Conservation (phyloP, 2,113 vertebrate genomes). For the Lophura nycthemera region DNA sequence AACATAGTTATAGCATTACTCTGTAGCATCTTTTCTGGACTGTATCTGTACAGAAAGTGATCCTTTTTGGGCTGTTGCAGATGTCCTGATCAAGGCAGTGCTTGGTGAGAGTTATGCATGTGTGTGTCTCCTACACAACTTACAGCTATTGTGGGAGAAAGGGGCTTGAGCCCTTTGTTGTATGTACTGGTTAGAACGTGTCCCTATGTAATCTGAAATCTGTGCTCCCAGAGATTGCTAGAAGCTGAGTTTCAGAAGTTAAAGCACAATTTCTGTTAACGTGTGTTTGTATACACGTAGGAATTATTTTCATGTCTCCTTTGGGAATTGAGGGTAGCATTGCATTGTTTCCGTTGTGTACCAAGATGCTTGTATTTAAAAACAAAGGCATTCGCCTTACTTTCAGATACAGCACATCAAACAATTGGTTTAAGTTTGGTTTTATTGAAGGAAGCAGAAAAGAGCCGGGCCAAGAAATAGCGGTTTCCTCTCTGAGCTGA, state of each 20-base stretch:
- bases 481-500: not conserved
- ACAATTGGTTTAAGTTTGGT: not conserved
- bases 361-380: not conserved
- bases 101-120: not conserved
- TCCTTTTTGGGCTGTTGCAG: not conserved
- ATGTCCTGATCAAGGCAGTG: slow-evolving; percentile 6
- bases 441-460: not conserved
- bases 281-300: not conserved
- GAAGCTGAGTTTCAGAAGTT: slow-evolving; percentile 22
- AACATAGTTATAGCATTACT: not conserved
- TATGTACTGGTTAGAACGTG: not conserved
- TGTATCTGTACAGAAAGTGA: not conserved
- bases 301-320: not conserved
- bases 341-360: not conserved
- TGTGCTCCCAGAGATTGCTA: slow-evolving; percentile 23
- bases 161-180: slow-evolving; percentile 61
- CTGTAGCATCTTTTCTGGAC: not conserved
- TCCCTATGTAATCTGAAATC: not conserved
- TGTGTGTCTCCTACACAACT: slow-evolving; percentile 1
- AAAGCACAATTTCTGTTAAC: not conserved
- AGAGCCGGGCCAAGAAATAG: not conserved
- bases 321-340: not conserved
- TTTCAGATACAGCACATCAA: accelerated
- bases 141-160: slow-evolving; percentile 37
- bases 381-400: not conserved